Percentiles rank a stretch among this genome's conserved stretches.
Evolutionary conservation across 2,888 invertebrate species (phyloP).

Genomic region (Acleris cristana): DNA sequence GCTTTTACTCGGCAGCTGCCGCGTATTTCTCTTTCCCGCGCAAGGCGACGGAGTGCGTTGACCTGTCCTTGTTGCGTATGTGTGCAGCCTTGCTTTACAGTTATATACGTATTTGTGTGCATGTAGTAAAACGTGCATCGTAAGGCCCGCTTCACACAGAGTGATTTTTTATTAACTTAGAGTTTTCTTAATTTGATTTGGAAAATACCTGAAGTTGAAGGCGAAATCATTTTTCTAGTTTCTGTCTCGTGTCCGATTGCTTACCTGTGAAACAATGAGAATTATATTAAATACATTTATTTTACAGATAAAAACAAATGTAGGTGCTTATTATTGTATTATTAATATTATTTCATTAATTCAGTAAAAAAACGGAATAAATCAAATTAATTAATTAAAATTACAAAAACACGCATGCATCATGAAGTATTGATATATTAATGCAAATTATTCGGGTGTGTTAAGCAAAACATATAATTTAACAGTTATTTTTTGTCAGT

Average conservation of each 20-base stretch:
- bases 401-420: no score
- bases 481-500: no score
- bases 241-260: conserved; percentile 20
- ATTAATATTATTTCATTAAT: no score
- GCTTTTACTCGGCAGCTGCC: conserved; percentile 50
- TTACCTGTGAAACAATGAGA: conserved; percentile 40
- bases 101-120: conserved; percentile 67
- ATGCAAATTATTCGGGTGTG: no score
- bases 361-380: no score
- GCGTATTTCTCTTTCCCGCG: conserved; percentile 66
- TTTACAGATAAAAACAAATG: not conserved
- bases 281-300: conserved; percentile 2
- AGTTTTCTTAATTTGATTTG: conserved; percentile 4
- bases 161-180: conserved; percentile 41
- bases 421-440: no score
- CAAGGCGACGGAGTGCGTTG: conserved; percentile 83
- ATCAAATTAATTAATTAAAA: no score
- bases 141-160: conserved; percentile 72
- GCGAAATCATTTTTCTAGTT: conserved; percentile 19
- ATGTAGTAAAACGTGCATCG: conserved; percentile 69
- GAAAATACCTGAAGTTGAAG: conserved; percentile 28
- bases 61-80: conserved; percentile 81
- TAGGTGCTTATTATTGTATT: no score
- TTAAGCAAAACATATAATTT: no score
- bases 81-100: conserved; percentile 83